Base-by-base conservation (phyloP, 2,797 vertebrate species). In the Alcedo quadribrachys region DNA sequence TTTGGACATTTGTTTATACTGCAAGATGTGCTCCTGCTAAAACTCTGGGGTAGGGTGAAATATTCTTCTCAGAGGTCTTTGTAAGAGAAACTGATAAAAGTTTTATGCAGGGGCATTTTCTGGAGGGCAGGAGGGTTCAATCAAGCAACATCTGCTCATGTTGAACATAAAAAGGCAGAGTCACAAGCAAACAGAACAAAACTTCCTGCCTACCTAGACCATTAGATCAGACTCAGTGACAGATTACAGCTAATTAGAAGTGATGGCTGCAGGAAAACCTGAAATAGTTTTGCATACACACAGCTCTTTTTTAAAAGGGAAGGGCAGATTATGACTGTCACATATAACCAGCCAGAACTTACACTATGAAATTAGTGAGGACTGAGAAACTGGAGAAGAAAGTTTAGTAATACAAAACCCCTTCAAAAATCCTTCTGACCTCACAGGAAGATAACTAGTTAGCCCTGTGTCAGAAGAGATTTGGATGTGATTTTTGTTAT, bases 401-500 rank as follows among this genome's bases (percentile, higher is more conserved):
- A 12, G 8, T 10, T 60, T 63, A 81, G 40, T 8, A 62, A 62
- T 14, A 22, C 19, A 25, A 27, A 57, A 13, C 15, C 18, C n/a
- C 17, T 40, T 53, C 6, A 27, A 58, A 15, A 43, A 12, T 30
- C 24, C 2, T 2, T 15, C 20, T 18, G 32, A 22, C 33, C 22
- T 33, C 12, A 48, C 6, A 9, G 40, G 28, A 42, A 61, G 54
- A 67, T 9, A 48, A 30, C 6, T 19, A 42, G 25, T 35, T 61
- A 42, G 40, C 8, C 8, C 62, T 5, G 13, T 2, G 0, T 27
- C 25, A n/a, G 7, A 48, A 75, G 15, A 40, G 5, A 75, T 48
- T 27, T 4, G 0, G 30, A 55, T 0, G 0, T 8, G 15, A 42
- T 40, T 68, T 61, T 46, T 48, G 15, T 25, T 81, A 7, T 14